These are phyloP conservation scores for Leptinotarsa juncta DNA, from an alignment of 2,888 invertebrate genomes.

Conservation along the genomic window DNA sequence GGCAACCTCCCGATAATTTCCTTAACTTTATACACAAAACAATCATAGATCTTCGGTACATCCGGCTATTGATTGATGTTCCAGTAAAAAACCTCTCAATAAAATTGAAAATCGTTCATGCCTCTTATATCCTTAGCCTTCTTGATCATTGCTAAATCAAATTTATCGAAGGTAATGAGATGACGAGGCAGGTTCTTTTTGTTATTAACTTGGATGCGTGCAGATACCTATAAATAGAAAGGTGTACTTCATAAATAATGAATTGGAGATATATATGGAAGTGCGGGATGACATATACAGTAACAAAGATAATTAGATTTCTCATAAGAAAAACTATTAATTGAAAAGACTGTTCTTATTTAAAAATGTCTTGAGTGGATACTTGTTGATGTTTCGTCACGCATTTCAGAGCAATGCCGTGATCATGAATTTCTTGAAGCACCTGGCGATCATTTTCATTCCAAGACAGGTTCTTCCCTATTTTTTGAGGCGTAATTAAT, in stretches of 20 bases:
- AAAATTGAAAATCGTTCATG: slow-evolving; percentile 41
- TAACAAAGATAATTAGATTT: slow-evolving; percentile 22
- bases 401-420: background rate
- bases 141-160: slow-evolving; percentile 43
- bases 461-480: slow-evolving; percentile 1
- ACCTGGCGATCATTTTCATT: slow-evolving; percentile 4
- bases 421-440: slow-evolving; percentile 4
- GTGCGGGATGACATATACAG: slow-evolving; percentile 31
- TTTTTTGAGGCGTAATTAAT: background rate
- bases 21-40: background rate
- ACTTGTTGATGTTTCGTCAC: slow-evolving; percentile 12
- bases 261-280: slow-evolving; percentile 35
- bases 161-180: slow-evolving; percentile 38
- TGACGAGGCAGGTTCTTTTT: slow-evolving; percentile 35
- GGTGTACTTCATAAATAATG: slow-evolving; percentile 35
- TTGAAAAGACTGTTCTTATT: slow-evolving; percentile 7
- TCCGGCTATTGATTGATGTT: slow-evolving; percentile 1
- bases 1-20: too few relatives aligned
- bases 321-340: slow-evolving; percentile 11
- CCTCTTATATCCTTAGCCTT: slow-evolving; percentile 38
- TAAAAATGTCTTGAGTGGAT: slow-evolving; percentile 14
- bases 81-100: slow-evolving; percentile 18
- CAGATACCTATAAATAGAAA: slow-evolving; percentile 32
- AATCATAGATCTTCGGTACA: background rate
- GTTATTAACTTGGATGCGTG: slow-evolving; percentile 22